Evolutionary conservation across 2,888 invertebrate genomes (phyloP).

Genomic region (Agrilus mali): DNA sequence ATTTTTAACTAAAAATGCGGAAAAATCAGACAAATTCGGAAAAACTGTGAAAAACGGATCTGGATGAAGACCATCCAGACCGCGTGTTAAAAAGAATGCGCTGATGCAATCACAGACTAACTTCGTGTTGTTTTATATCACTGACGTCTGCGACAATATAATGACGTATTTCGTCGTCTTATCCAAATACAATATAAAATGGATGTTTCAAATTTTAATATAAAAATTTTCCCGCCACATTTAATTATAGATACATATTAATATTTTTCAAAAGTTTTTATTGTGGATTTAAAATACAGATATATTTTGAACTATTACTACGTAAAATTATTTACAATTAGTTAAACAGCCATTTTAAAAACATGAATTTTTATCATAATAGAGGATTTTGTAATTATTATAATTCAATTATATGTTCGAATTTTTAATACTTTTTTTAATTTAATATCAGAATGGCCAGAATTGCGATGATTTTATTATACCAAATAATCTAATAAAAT

Average conservation of each 20-base stretch:
- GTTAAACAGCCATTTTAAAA: background rate
- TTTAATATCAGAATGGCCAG: too few species aligned
- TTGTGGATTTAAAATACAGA: too few species aligned
- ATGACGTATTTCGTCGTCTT: slow-evolving; percentile 2
- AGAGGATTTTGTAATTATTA: background rate
- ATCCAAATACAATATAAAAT: slow-evolving; percentile 2
- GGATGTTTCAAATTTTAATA: slow-evolving; percentile 8
- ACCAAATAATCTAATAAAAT: too few species aligned
- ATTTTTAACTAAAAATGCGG: slow-evolving; percentile 9
- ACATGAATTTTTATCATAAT: background rate
- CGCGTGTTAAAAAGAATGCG: slow-evolving; percentile 12
- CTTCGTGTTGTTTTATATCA: background rate
- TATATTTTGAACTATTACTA: too few species aligned
- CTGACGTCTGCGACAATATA: too few species aligned
- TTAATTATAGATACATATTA: too few species aligned
- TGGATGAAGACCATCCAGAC: slow-evolving; percentile 9
- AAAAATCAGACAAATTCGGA: slow-evolving; percentile 9
- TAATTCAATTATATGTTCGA: too few species aligned
- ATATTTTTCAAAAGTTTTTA: too few species aligned
- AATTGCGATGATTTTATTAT: too few species aligned
- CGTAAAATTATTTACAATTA: slow-evolving; percentile 4
- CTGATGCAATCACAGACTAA: slow-evolving; percentile 1
- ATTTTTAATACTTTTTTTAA: too few species aligned
- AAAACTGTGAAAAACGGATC: slow-evolving; percentile 6
- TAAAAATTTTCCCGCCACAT: slow-evolving; percentile 7